These are phyloP conservation scores for Cerastis rubricosa DNA, from an alignment of 2,888 invertebrate genomes.

Conservation along the genomic window DNA sequence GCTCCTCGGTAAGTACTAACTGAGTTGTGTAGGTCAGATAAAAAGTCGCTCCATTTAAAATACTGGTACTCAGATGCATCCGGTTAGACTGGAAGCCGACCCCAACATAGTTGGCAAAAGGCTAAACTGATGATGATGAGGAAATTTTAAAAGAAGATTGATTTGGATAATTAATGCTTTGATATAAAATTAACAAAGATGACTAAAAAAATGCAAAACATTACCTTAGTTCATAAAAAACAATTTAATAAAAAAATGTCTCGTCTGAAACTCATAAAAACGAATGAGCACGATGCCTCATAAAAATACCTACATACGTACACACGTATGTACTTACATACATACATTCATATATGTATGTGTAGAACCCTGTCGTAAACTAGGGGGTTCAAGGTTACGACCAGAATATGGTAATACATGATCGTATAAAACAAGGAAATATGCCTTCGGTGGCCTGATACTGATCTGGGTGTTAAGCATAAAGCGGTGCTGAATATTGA, in stretches of 20 bases:
- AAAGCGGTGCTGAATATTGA: constrained; percentile 38
- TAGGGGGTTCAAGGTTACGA: constrained; percentile 59
- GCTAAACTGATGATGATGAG: too few species aligned
- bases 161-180: not conserved
- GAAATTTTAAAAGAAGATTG: not conserved
- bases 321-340: constrained; percentile 20
- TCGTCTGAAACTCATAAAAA: constrained; percentile 50
- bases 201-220: constrained; percentile 1
- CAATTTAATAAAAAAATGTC: constrained; percentile 53
- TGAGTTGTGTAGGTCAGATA: too few species aligned
- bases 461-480: constrained; percentile 50
- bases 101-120: too few species aligned
- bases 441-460: constrained; percentile 48
- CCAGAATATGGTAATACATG: constrained; percentile 65
- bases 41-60: too few species aligned
- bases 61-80: too few species aligned
- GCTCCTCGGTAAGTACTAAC: too few species aligned
- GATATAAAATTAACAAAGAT: not conserved
- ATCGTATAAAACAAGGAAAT: constrained; percentile 61
- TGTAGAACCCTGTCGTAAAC: constrained; percentile 56
- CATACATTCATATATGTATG: constrained; percentile 39
- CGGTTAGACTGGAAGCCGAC: too few species aligned
- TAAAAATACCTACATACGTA: constrained; percentile 58
- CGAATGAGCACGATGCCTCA: constrained; percentile 56
- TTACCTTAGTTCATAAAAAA: constrained; percentile 32